Evolutionary conservation across 30 jellyfish, hydroid and myxozoan species (phyloP).

Genomic region (Chrysaora quinquecirrha): DNA sequence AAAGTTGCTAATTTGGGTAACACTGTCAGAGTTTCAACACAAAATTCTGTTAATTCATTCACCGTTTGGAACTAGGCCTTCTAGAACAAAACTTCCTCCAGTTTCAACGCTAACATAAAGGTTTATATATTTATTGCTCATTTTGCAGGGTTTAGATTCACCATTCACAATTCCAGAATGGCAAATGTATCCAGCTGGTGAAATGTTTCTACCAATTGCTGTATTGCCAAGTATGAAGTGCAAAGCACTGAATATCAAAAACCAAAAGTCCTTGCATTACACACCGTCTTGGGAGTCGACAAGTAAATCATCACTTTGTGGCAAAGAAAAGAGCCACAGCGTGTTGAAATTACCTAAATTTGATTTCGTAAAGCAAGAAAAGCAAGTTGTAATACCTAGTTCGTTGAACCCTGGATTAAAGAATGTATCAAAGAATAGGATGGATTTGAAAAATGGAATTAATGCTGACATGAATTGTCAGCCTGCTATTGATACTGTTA

Average conservation of each 20-base stretch:
- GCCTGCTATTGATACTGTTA: background rate
- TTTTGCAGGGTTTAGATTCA: constrained; percentile 54
- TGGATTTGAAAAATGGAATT: background rate
- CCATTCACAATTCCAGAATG: constrained; percentile 46
- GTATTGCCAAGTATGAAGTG: constrained; percentile 45
- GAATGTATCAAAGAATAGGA: background rate
- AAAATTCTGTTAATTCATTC: no score
- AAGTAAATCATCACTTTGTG: background rate
- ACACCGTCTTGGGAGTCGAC: constrained; percentile 40
- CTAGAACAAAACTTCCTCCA: no score
- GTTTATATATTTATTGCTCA: no score
- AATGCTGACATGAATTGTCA: background rate
- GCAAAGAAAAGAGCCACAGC: constrained; percentile 17
- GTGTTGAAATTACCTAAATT: constrained; percentile 3
- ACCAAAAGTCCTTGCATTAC: constrained; percentile 12
- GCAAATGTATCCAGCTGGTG: constrained; percentile 62
- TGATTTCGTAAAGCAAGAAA: constrained; percentile 2
- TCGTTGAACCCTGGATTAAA: background rate
- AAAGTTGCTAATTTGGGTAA: no score
- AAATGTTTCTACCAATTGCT: constrained; percentile 50
- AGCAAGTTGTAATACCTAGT: background rate
- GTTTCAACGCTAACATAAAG: no score
- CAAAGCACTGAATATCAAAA: constrained; percentile 13
- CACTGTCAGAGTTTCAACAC: no score
- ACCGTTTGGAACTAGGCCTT: no score